These are phyloP conservation scores for Limnephilus marmoratus DNA, from an alignment of 2,888 invertebrate species.

Conservation along the genomic window DNA sequence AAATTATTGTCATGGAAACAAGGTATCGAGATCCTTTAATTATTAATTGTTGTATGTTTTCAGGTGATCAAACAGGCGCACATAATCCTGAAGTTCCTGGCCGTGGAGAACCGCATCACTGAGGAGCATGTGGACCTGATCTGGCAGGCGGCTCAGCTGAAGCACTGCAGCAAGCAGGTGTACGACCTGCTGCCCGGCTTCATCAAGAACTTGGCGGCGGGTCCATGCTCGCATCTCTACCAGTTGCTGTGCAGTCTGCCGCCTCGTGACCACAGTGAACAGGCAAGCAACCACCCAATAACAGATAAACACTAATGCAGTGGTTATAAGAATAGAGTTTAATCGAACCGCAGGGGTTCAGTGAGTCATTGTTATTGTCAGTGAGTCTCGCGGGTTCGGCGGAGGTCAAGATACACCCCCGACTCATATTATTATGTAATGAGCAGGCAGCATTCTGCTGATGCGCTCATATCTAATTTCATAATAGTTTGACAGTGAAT, in stretches of 20 bases:
- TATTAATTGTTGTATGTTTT: constrained; percentile 53
- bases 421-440: no score
- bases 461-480: no score
- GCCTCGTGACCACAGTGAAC: constrained; percentile 94
- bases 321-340: no score
- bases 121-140: constrained; percentile 94
- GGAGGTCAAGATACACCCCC: no score
- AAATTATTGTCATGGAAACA: no score
- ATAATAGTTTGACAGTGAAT: no score
- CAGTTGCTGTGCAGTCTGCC: constrained; percentile 91
- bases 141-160: constrained; percentile 96
- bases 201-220: constrained; percentile 92
- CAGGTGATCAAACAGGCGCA: constrained; percentile 96
- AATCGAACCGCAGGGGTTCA: no score
- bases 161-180: constrained; percentile 96
- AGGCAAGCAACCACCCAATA: constrained; percentile 74
- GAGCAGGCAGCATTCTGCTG: no score
- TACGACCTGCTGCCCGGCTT: constrained; percentile 93
- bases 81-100: constrained; percentile 93
- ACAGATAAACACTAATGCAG: no score
- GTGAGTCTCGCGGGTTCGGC: no score
- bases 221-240: constrained; percentile 92
- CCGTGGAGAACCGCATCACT: constrained; percentile 93
- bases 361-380: no score
- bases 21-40: no score